phyloP scores from a whole-genome alignment of 2,113 vertebrate species.

The Macroglossus sobrinus region DNA sequence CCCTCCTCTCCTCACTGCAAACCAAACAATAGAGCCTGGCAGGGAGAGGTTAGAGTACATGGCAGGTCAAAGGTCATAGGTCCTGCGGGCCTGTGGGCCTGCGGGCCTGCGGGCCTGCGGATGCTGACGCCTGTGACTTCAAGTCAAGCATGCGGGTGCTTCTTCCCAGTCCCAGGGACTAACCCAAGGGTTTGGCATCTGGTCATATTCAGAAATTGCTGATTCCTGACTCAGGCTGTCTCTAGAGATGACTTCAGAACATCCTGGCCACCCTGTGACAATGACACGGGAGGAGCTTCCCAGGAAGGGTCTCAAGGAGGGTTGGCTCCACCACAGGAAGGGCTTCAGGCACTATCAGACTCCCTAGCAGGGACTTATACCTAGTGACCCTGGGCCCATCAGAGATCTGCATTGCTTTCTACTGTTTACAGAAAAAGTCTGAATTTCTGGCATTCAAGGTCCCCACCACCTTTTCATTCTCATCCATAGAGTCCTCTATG shows the following conservation, averaged over 20 bases:
- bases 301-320: background rate
- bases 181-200: background rate
- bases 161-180: background rate
- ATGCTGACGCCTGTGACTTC: background rate
- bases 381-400: background rate
- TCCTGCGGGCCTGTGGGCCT: background rate
- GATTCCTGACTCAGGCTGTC: constrained; percentile 29
- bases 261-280: background rate
- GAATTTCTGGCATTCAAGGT: background rate
- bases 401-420: background rate
- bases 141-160: background rate
- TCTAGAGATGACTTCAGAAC: background rate
- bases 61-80: background rate
- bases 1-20: background rate
- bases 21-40: background rate
- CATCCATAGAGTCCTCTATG: background rate
- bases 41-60: background rate
- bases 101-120: background rate
- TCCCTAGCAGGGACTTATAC: background rate
- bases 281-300: background rate
- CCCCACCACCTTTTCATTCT: background rate
- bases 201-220: constrained; percentile 34
- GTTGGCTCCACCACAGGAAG: background rate
- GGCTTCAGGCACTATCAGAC: too few relatives aligned
- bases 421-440: background rate